Conservation (phyloP, 2,797 vertebrate genomes). For the Etheostoma nigrum region DNA sequence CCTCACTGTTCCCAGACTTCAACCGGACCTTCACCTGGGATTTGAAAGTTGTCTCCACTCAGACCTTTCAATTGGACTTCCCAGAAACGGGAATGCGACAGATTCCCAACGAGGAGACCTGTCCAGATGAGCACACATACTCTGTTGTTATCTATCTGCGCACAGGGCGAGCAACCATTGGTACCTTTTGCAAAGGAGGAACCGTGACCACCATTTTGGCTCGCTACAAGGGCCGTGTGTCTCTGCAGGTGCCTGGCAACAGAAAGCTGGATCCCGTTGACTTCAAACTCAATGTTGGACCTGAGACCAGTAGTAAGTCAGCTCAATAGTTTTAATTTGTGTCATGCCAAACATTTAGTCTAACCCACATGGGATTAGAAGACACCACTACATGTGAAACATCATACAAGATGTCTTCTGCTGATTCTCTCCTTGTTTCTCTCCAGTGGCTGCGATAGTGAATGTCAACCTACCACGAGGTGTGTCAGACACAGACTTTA, state of each 20-base stretch:
- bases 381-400: neutral
- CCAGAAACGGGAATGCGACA: conserved; percentile 86
- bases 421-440: conserved; percentile 2
- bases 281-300: conserved; percentile 72
- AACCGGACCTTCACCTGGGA: conserved; percentile 91
- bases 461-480: conserved; percentile 87
- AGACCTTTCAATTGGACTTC: conserved; percentile 88
- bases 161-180: conserved; percentile 50
- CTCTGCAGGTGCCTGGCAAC: conserved; percentile 72
- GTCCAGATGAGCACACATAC: conserved; percentile 86
- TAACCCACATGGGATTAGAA: neutral
- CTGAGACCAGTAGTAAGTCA: conserved; percentile 74
- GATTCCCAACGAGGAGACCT: conserved; percentile 82
- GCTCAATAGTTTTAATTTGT: neutral
- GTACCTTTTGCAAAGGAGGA: conserved; percentile 83
- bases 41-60: conserved; percentile 65
- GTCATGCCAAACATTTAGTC: neutral
- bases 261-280: conserved; percentile 61
- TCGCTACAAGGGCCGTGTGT: conserved; percentile 73
- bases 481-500: conserved; percentile 79
- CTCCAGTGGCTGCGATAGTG: conserved; percentile 85
- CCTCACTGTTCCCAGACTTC: conserved; percentile 82
- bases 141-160: conserved; percentile 77
- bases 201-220: conserved; percentile 66
- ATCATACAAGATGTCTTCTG: neutral